Evolutionary conservation across 2,888 invertebrate species (phyloP).

Genomic region (Cinara cedri): DNA sequence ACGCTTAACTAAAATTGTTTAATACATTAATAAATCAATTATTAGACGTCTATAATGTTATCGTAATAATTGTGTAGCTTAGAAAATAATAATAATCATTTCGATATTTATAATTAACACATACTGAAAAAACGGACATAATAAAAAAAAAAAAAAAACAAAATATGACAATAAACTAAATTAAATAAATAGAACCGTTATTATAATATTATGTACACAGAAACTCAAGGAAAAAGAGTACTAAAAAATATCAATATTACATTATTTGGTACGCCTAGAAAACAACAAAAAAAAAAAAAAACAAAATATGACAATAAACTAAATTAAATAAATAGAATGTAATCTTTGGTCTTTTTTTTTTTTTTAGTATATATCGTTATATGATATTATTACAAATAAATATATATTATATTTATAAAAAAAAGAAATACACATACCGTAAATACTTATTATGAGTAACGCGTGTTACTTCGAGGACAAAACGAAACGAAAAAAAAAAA

Average conservation of each 20-base stretch:
- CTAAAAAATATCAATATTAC: conserved; percentile 1
- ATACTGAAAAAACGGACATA: conserved; percentile 50
- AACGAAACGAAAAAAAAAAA: background rate
- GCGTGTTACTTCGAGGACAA: background rate
- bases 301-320: conserved; percentile 42
- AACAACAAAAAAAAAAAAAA: too few species aligned
- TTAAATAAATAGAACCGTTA: conserved; percentile 28
- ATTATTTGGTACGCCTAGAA: conserved; percentile 26
- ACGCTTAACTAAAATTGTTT: conserved; percentile 30
- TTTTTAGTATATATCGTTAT: conserved; percentile 41
- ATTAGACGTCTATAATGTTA: conserved; percentile 20
- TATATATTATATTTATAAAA: background rate
- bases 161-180: conserved; percentile 37
- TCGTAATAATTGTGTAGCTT: too few species aligned
- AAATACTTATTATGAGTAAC: too few species aligned
- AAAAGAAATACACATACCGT: conserved; percentile 18
- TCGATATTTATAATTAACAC: conserved; percentile 37
- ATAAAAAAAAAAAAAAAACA: too few species aligned
- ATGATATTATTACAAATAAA: conserved; percentile 8
- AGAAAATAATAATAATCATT: conserved; percentile 37
- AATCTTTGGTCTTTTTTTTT: conserved; percentile 54
- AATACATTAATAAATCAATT: conserved; percentile 31
- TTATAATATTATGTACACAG: conserved; percentile 29
- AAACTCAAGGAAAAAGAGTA: conserved; percentile 20
- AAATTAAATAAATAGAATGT: conserved; percentile 28